Base-by-base conservation (phyloP, 2,888 invertebrate genomes). In the Auanema freiburgensis region DNA sequence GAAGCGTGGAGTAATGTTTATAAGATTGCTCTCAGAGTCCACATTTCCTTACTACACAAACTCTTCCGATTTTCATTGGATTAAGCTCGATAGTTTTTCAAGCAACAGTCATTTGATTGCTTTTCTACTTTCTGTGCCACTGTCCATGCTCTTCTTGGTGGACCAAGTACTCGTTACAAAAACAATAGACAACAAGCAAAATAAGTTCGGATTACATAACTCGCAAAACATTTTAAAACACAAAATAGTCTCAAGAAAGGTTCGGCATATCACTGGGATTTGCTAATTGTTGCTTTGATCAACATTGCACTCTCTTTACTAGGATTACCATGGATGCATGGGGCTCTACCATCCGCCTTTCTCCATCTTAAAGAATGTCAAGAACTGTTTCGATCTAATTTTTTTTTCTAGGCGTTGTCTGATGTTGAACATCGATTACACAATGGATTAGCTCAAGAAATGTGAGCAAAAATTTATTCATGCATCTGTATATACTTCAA, bases 101-200 rank as follows among this genome's bases (percentile, higher is more conserved):
- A 11, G 43, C 1, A 21, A 49, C 6, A 46, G 24, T 42, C 71
- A 77, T 54, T 71, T 87, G 55, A 86, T 85, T 1, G 85, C 86
- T 46, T 85, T 87, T 71, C 87, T 87, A 3, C 84, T 88, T 18
- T 88, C 88, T 6, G 88, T 88, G 77, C 86, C 87, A 58, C 84
- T 88, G 3, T 88, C 88, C 1, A 84, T 88, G 57, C 85, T 88
- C 41, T 88, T 88, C 83, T 88, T 88, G 81, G 88, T 88, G 87
- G 88, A 88, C 79, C 88, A 88, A 80, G 88, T 88, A 80, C 88
- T 88, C 69, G 86, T 88, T 21, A 86, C 86, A 55, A 88, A 88
- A 33, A 87, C 88, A 79, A 88, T 88, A 65, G 88, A 88, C 81
- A 87, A 87, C 69, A 87, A 87, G 12, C 86, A 87, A 66, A 88